These are phyloP conservation scores for Epizoanthus stellaris DNA, from an alignment of 92 coral and sea anemone genomes.

Conservation along the genomic window DNA sequence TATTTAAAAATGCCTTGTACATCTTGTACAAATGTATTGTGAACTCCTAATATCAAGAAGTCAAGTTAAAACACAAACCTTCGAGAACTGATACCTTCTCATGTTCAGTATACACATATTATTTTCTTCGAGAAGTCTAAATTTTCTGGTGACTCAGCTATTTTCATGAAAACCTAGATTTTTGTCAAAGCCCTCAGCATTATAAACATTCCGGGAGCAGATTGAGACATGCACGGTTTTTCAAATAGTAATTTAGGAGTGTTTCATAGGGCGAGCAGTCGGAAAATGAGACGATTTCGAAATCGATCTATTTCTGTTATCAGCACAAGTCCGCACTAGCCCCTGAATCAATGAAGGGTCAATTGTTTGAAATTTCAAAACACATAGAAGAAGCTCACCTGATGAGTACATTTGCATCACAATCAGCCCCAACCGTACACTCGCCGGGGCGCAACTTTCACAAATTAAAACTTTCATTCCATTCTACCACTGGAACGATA, in stretches of 20 bases:
- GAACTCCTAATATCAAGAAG: neutral
- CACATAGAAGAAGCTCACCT: conserved; percentile 75
- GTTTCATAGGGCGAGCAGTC: too few species aligned
- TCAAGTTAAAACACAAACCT: neutral
- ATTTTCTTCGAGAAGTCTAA: neutral
- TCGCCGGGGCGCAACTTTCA: conserved; percentile 37
- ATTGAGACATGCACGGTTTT: too few species aligned
- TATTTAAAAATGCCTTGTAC: neutral
- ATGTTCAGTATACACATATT: neutral
- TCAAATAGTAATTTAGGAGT: too few species aligned
- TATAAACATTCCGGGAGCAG: too few species aligned
- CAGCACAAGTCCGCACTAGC: conserved; percentile 45
- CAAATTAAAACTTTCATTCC: neutral
- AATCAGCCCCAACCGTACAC: conserved; percentile 49
- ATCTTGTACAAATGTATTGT: conserved; percentile 13
- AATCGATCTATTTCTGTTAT: neutral
- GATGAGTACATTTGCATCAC: conserved; percentile 76
- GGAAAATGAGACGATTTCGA: neutral
- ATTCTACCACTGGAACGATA: neutral
- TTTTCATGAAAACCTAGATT: conserved; percentile 1
- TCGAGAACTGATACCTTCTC: neutral
- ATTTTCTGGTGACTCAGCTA: conserved; percentile 42
- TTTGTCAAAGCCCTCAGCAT: too few species aligned
- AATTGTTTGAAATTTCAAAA: conserved; percentile 68
- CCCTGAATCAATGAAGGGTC: conserved; percentile 51